Base-by-base conservation (phyloP, 2,797 vertebrate species). In the Hylomyscus alleni region DNA sequence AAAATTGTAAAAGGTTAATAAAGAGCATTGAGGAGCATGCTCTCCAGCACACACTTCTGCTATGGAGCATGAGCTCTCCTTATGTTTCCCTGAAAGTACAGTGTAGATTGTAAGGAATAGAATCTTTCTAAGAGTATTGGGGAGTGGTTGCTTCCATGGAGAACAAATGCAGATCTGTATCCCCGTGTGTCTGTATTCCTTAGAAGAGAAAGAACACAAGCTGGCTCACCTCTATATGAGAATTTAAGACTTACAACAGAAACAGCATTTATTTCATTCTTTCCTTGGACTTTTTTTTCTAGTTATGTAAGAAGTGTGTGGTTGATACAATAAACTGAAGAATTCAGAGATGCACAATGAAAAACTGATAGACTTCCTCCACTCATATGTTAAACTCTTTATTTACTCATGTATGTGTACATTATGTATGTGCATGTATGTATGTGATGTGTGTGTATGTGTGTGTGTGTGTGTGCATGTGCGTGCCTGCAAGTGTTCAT, bases 1-100 rank as follows among this genome's bases (percentile, higher is more conserved):
- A 73, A 50, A 91, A n/a, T 73, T 37, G 24, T 78, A 65, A 65
- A 24, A 94, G 22, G 67, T 62, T 72, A 75, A 58, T 37, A 96
- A 69, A 52, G 40, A 58, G 1, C 12, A 10, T 2, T 26, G 40
- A 91, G 31, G 75, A 90, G 22, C 5, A 34, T 20, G 50, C 7
- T 65, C 34, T 82, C 86, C 34, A 34, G 34, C 29, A 4, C 19
- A 40, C 2, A 34, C 7, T 50, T 24, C 3, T 40, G 14, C 24
- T 26, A 14, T 26, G 58, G 29, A 69, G 10, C 52, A 13, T 24
- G 12, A 76, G 13, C 85, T 29, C 44, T 40, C 78, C 31, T 76
- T n/a, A 60, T 22, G 7, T 60, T 24, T 69, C 78, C 54, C 65
- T 52, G 17, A 40, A 58, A 47, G 50, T 22, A 1, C 44, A 73